phyloP scores from a whole-genome alignment of 2,113 vertebrate genomes.

The Nerophis ophidion region DNA sequence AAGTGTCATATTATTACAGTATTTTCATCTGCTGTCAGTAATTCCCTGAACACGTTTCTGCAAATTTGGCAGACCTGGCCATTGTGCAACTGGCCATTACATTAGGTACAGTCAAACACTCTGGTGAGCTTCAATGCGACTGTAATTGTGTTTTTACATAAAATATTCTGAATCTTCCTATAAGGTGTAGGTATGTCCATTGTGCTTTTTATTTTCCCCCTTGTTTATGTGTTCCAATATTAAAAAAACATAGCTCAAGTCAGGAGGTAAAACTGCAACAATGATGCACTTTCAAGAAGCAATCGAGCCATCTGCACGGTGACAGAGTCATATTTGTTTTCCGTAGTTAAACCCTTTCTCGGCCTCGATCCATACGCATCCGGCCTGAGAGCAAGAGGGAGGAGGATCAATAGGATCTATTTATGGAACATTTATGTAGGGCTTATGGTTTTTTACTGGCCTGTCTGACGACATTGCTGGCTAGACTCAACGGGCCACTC shows the following conservation, averaged over 20 bases:
- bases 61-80: too few species aligned
- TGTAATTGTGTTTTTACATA: too few species aligned
- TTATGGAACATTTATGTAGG: slow-evolving; percentile 48
- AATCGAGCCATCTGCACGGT: slow-evolving; percentile 1
- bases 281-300: not conserved
- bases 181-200: too few species aligned
- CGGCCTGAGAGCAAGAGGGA: not conserved
- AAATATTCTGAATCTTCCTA: too few species aligned
- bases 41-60: too few species aligned
- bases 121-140: too few species aligned
- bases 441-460: slow-evolving; percentile 33
- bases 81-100: too few species aligned
- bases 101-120: too few species aligned
- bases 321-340: slow-evolving; percentile 22
- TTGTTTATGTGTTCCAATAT: not conserved
- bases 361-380: slow-evolving; percentile 40
- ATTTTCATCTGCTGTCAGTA: too few species aligned
- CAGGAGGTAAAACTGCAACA: not conserved
- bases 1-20: too few species aligned
- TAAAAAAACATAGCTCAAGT: not conserved
- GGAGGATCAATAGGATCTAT: slow-evolving; percentile 55
- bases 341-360: slow-evolving; percentile 37
- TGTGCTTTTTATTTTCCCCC: too few species aligned
- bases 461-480: slow-evolving; percentile 4
- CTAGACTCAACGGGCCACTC: not conserved